Conservation (phyloP, 2,113 vertebrate species). For the Chaetorhynchus papuensis region DNA sequence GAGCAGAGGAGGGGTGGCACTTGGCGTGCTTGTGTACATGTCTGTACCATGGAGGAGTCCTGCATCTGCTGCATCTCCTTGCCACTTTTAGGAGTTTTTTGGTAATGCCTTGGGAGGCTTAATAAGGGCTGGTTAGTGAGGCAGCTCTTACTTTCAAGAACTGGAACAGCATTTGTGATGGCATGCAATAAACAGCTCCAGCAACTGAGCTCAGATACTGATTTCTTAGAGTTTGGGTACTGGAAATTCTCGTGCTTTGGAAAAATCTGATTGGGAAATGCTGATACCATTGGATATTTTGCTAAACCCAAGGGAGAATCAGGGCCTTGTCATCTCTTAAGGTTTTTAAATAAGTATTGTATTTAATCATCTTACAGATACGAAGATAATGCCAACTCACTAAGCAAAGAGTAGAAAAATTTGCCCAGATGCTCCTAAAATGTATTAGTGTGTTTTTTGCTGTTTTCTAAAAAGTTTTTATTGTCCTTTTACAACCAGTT, state of each 20-base stretch:
- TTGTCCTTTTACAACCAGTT: neutral
- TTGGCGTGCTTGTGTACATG: fast-evolving
- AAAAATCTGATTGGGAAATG: neutral
- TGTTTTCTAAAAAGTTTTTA: neutral
- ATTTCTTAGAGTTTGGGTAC: neutral
- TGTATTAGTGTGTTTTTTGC: neutral
- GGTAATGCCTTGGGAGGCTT: neutral
- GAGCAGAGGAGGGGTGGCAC: neutral
- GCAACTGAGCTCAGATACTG: neutral
- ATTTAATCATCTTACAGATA: neutral
- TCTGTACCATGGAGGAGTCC: fast-evolving
- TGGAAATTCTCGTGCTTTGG: neutral
- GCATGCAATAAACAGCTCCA: neutral
- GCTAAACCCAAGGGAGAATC: neutral
- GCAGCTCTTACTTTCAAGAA: neutral
- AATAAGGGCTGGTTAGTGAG: neutral
- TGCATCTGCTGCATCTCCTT: neutral
- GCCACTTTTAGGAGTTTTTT: neutral
- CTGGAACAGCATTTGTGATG: neutral
- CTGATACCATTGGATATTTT: neutral
- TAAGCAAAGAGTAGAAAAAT: neutral
- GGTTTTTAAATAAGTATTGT: neutral
- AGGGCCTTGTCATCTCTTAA: neutral
- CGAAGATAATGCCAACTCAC: neutral
- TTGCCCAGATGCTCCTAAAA: neutral